Conservation (phyloP, 2,797 vertebrate species). For the Myotis daubentonii region DNA sequence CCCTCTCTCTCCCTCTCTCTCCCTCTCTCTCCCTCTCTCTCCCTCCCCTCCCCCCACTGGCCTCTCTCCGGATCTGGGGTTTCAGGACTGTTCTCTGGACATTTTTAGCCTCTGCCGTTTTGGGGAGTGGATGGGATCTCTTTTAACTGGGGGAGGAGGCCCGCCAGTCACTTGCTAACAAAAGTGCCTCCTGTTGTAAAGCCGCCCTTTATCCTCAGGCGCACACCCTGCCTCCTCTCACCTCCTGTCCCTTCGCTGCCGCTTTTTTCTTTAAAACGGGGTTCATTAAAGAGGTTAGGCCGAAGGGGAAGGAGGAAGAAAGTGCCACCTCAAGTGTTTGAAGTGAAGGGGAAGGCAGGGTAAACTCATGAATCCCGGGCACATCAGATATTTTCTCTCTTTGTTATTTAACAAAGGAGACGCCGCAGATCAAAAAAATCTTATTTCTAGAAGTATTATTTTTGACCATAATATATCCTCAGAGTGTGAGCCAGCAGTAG, state of each 20-base stretch:
- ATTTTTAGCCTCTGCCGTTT: constrained; percentile 70
- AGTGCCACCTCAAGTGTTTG: constrained; percentile 22
- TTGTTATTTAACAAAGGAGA: not conserved
- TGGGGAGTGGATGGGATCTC: constrained; percentile 69
- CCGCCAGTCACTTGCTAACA: constrained; percentile 76
- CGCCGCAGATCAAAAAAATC: not conserved
- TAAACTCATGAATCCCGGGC: not conserved
- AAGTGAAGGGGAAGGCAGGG: constrained; percentile 18
- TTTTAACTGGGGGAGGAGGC: constrained; percentile 70
- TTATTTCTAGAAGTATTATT: not conserved
- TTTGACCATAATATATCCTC: constrained; percentile 52
- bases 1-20: too few relatives aligned
- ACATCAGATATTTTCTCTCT: not conserved
- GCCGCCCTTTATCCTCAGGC: constrained; percentile 65
- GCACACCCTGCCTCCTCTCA: constrained; percentile 56
- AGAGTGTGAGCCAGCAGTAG: constrained; percentile 57
- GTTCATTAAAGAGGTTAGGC: constrained; percentile 43
- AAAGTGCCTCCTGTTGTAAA: constrained; percentile 79
- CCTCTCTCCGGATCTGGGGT: constrained; percentile 32
- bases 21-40: too few relatives aligned
- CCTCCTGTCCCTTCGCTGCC: constrained; percentile 63
- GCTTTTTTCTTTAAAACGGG: not conserved
- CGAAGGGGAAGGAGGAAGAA: not conserved
- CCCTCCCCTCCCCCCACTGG: not conserved
- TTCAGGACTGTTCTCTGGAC: constrained; percentile 55